Percentiles rank a stretch among this genome's conserved stretches.
These are phyloP conservation scores for Vandiemenella viatica DNA, from an alignment of 2,888 invertebrate species.

Conservation along the genomic window DNA sequence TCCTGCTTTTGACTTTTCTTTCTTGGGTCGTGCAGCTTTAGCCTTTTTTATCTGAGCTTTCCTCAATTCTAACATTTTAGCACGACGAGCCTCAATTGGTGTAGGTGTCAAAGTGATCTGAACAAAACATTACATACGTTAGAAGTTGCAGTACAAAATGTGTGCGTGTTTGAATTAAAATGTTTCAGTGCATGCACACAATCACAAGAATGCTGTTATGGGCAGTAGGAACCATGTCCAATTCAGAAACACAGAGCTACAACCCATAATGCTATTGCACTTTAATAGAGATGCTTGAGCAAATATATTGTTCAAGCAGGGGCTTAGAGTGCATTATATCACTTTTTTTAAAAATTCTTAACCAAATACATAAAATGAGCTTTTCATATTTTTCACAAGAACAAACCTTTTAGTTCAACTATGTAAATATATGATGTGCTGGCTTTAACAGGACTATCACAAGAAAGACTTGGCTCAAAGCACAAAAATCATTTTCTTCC, in stretches of 20 bases:
- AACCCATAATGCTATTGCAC: neutral
- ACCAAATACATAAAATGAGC: no score
- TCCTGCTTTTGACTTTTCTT: neutral
- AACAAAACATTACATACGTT: neutral
- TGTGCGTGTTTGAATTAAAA: neutral
- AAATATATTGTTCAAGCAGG: neutral
- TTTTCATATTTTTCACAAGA: no score
- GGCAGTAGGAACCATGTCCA: neutral
- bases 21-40: neutral
- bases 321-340: neutral
- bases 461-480: no score
- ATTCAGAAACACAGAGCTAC: neutral
- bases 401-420: no score
- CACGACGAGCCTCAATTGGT: constrained; percentile 1
- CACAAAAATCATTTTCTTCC: no score
- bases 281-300: neutral
- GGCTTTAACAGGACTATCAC: no score
- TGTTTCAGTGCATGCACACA: neutral
- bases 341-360: neutral
- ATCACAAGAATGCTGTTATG: neutral
- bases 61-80: constrained; percentile 7
- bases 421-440: no score
- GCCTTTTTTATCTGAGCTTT: neutral
- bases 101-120: constrained; percentile 7
- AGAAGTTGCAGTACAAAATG: neutral